phyloP scores from a whole-genome alignment of 2,113 vertebrate species.

The Tursiops truncatus region DNA sequence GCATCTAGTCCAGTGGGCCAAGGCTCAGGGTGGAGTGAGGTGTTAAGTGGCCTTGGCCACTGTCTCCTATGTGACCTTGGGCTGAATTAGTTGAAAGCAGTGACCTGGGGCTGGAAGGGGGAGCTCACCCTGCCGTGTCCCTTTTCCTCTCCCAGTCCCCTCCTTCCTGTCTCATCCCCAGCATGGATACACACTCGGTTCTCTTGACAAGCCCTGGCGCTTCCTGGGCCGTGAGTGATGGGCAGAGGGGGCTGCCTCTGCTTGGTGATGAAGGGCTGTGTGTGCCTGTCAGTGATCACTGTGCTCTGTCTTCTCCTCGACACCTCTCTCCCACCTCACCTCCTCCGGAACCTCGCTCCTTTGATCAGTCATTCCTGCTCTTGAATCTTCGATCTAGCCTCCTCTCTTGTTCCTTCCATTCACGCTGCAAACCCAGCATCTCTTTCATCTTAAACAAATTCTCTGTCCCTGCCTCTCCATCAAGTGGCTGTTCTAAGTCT shows the following conservation, averaged over 20 bases:
- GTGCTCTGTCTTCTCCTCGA: background rate
- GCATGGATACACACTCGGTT: background rate
- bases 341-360: background rate
- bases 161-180: background rate
- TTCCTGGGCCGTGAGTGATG: background rate
- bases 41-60: background rate
- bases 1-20: no score
- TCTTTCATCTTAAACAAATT: background rate
- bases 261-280: background rate
- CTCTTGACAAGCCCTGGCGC: background rate
- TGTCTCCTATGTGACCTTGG: background rate
- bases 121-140: background rate
- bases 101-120: background rate
- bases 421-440: background rate
- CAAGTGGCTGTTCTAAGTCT: background rate
- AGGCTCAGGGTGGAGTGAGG: background rate
- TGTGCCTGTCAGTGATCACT: background rate
- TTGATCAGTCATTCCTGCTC: background rate
- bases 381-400: background rate
- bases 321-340: background rate
- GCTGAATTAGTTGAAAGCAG: background rate
- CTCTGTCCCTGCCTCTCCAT: background rate
- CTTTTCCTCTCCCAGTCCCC: background rate
- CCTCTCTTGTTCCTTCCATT: constrained; percentile 16
- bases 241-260: background rate